Base-by-base conservation (phyloP, 2,113 vertebrate genomes). In the Heloderma charlesbogerti region DNA sequence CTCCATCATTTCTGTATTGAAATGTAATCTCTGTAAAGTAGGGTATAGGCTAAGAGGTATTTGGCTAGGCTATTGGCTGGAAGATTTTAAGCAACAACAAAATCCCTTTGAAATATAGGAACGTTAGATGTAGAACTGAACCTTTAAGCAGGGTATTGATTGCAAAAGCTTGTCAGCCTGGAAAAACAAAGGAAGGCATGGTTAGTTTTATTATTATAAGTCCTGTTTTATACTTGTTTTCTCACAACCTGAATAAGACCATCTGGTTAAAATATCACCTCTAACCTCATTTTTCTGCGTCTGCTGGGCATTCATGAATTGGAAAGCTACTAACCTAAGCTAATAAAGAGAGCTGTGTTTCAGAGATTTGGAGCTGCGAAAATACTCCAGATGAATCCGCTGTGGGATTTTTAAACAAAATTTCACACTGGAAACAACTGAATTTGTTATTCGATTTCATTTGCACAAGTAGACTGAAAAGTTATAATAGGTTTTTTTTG, bases 281-380 rank as follows among this genome's bases (percentile, higher is more conserved):
- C 63, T 93, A 89, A 86, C 18, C 82, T 88, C 91, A 6, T n/a
- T 91, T 86, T 77, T 54, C 48, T 90, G 69, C 82, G 45, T 93
- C 60, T 88, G 1, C 31, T 94, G 94, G 91, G 12, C 84, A 57
- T 89, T 90, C 8, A 31, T 85, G 51, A 92, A 91, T 57, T 91
- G 84, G 83, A 91, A 67, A 88, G 60, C 40, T 72, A 89, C 27
- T 0, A 1, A 89, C 16, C n/a, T 51, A 83, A 90, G 74, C 57
- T 94, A 86, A 86, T 86, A 92, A 92, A 87, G 82, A 82, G 80
- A 84, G 7, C 51, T 67, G 84, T 91, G 84, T 93, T 93, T 94
- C 77, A 88, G 94, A 92, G 51, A 2, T 16, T 91, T 57, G 57
- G 37, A 57, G 91, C 93, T 95, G 86, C 75, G 45, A 90, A 90